Base-by-base conservation (phyloP, 2,888 invertebrate genomes). In the Aradus depressus region DNA sequence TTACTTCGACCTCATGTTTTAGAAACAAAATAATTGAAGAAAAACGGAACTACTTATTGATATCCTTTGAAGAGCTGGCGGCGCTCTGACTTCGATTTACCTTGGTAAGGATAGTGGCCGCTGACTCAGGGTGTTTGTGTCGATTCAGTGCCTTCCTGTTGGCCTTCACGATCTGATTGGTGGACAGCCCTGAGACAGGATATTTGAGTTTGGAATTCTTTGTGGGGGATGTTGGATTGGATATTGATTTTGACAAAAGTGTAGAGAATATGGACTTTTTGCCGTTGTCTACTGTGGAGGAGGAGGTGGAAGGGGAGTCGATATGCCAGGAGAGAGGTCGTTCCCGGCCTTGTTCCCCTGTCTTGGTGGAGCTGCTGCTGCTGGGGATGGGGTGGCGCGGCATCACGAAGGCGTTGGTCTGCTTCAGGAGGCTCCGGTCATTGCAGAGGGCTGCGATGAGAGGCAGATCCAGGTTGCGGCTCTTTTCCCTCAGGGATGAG, bases 361-460 rank as follows among this genome's bases (percentile, higher is more conserved):
- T 59, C 50, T 51, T 44, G 12, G 60, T 48, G 35, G n/a, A n/a
- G n/a, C n/a, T n/a, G n/a, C n/a, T n/a, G n/a, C n/a, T 35, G 58
- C 32, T 26, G 56, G 48, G 50, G 47, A 53, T 56, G 38, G 58
- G 53, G 54, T 61, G 57, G 31, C 58, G 54, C 39, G 60, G 82
- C 73, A 81, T 76, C 58, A 83, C 85, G 65, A 85, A 84, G 19
- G 87, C 86, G 68, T 87, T 87, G 44, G 88, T 89, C 70, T 89
- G 89, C 69, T 87, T 88, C 53, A 89, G 72, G 63, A 93, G 75
- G 53, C 89, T 86, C 52, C 86, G 79, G 69, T 93, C 93, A 67
- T 92, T 93, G 72, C 91, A 93, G 60, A 93, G 74, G 12, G 92
- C 93, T 53, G 90, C 86, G 65, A 93, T 91, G 55, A 95, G 73